Conservation (phyloP, 2,797 vertebrate species). For the Cossypha niveicapilla region DNA sequence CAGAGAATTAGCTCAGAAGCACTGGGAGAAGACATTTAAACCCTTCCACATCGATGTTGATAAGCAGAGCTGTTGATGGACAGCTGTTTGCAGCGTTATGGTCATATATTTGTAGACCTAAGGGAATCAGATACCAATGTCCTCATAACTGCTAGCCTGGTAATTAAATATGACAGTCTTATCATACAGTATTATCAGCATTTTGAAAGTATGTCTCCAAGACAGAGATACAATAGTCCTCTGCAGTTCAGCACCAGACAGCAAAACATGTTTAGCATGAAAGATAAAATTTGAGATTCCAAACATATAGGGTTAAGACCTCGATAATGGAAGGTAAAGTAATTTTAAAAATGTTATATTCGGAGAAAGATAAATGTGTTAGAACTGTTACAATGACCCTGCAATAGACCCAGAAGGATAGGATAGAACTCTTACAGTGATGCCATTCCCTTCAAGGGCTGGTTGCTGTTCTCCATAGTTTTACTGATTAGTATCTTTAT, state of each 20-base stretch:
- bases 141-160: constrained; percentile 13
- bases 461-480: neutral
- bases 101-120: constrained; percentile 40
- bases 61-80: constrained; percentile 43
- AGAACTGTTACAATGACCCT: neutral
- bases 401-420: neutral
- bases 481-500: constrained; percentile 1
- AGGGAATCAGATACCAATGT: constrained; percentile 36
- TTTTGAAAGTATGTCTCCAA: constrained; percentile 28
- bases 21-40: neutral
- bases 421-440: neutral
- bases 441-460: neutral
- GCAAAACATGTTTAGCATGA: neutral
- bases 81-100: constrained; percentile 25
- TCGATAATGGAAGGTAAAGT: neutral
- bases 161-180: constrained; percentile 61
- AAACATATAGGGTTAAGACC: neutral
- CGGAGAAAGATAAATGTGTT: neutral
- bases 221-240: neutral
- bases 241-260: neutral
- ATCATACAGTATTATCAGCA: constrained; percentile 35
- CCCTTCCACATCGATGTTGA: neutral
- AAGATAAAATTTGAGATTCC: constrained; percentile 12
- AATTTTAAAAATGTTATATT: neutral
- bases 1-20: neutral